Evolutionary conservation across 2,113 vertebrate genomes (phyloP).

Genomic region (western clawed frog (Xenopus tropicalis)): DNA sequence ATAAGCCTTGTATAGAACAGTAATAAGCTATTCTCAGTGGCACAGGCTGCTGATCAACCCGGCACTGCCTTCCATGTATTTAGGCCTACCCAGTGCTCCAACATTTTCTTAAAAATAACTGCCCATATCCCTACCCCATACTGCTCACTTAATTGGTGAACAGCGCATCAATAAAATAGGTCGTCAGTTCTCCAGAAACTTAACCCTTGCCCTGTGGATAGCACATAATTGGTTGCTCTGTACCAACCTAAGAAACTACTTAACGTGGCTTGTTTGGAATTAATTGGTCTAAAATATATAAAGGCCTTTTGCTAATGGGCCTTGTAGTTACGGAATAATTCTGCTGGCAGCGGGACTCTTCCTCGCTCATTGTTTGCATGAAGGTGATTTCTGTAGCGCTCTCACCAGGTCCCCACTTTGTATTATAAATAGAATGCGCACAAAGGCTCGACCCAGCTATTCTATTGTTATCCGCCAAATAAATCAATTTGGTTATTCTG

Average conservation of each 20-base stretch:
- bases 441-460: too few species aligned
- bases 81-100: neutral
- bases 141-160: constrained; percentile 35
- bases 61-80: neutral
- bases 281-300: constrained; percentile 1
- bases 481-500: too few species aligned
- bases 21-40: neutral
- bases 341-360: too few species aligned
- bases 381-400: too few species aligned
- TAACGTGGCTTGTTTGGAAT: neutral
- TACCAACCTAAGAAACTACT: too few species aligned
- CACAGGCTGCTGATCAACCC: neutral
- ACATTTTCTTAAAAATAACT: neutral
- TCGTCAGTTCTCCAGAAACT: neutral
- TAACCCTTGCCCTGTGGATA: constrained; percentile 7
- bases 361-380: too few species aligned
- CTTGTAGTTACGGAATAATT: too few species aligned
- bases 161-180: constrained; percentile 33
- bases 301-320: too few species aligned
- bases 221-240: constrained; percentile 21
- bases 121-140: neutral
- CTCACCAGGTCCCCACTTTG: too few species aligned
- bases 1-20: too few species aligned
- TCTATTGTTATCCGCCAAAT: too few species aligned
- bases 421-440: too few species aligned